These are phyloP conservation scores for Neogobius melanostomus DNA, from an alignment of 2,113 vertebrate species.

Conservation along the genomic window DNA sequence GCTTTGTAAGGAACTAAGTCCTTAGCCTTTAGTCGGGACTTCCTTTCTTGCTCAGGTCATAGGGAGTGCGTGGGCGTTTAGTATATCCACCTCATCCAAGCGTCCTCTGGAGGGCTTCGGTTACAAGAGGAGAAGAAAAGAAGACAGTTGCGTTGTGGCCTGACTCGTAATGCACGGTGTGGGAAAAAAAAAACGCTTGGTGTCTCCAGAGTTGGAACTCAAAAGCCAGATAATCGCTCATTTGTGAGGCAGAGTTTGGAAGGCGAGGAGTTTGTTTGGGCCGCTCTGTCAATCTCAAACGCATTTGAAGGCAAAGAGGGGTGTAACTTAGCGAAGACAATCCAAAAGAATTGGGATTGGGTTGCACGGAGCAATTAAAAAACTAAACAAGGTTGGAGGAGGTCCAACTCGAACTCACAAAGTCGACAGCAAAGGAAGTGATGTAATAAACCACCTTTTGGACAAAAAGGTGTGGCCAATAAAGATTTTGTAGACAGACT, in stretches of 20 bases:
- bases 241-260: conserved; percentile 20
- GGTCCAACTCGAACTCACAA: conserved; percentile 12
- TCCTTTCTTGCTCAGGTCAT: conserved; percentile 42
- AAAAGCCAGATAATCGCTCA: conserved; percentile 26
- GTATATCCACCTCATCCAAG: conserved; percentile 48
- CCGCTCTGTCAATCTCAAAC: conserved; percentile 22
- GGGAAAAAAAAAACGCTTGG: conserved; percentile 41
- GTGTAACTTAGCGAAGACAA: conserved; percentile 13
- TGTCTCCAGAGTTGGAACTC: conserved; percentile 32
- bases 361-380: neutral
- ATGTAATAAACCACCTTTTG: neutral
- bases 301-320: conserved; percentile 21
- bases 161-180: conserved; percentile 35
- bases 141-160: conserved; percentile 44
- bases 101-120: conserved; percentile 43
- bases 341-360: conserved; percentile 7
- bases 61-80: conserved; percentile 50
- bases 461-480: neutral
- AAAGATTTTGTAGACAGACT: neutral
- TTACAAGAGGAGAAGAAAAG: conserved; percentile 50
- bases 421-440: neutral
- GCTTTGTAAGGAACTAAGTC: conserved; percentile 44
- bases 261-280: conserved; percentile 14
- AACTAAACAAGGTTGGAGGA: conserved; percentile 22
- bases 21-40: conserved; percentile 22